These are phyloP conservation scores for Karalla daura DNA, from an alignment of 2,797 vertebrate species.

Conservation along the genomic window DNA sequence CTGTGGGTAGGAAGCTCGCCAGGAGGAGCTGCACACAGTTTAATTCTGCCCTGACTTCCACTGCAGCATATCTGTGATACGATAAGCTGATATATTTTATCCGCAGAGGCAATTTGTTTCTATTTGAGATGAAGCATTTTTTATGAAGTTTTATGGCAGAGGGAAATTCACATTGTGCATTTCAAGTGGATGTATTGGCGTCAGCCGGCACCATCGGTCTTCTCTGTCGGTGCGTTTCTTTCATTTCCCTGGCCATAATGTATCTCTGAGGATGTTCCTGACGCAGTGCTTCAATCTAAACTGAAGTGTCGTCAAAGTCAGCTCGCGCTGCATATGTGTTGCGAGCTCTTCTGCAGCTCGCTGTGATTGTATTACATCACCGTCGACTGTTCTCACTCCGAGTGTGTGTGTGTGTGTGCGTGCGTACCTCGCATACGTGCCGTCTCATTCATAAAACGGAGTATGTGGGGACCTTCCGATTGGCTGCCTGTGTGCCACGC, in stretches of 20 bases:
- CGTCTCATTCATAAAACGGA: slow-evolving; percentile 82
- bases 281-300: background rate
- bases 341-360: slow-evolving; percentile 46
- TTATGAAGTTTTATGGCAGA: background rate
- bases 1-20: slow-evolving; percentile 14
- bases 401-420: slow-evolving; percentile 55
- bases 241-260: background rate
- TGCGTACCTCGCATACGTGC: slow-evolving; percentile 69
- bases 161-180: background rate
- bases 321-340: slow-evolving; percentile 33
- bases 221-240: background rate
- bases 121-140: background rate
- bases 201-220: background rate
- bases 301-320: slow-evolving; percentile 4
- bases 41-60: background rate
- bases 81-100: background rate
- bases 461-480: slow-evolving; percentile 59
- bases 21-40: background rate
- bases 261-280: background rate
- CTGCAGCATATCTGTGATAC: slow-evolving; percentile 1
- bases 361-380: slow-evolving; percentile 78
- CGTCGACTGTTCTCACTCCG: slow-evolving; percentile 69
- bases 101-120: background rate
- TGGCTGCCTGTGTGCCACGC: slow-evolving; percentile 67
- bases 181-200: background rate